Conservation (phyloP, 2,113 vertebrate species). For the Phrynocephalus versicolor region DNA sequence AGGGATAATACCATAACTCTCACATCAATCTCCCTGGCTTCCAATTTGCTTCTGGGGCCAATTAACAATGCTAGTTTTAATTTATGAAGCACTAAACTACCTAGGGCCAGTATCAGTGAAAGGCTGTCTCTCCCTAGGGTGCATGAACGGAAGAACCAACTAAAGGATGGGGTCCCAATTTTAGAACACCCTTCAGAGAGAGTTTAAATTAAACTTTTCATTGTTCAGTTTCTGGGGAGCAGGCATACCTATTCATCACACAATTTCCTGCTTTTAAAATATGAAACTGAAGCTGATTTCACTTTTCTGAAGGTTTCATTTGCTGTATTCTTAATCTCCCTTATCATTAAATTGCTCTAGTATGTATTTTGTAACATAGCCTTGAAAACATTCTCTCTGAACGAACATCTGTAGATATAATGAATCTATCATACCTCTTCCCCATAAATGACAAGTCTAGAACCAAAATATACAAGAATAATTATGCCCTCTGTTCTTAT, state of each 20-base stretch:
- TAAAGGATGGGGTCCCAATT: not conserved
- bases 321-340: not conserved
- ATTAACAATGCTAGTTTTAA: not conserved
- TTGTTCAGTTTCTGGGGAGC: not conserved
- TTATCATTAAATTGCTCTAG: not conserved
- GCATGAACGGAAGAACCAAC: not conserved
- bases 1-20: not conserved
- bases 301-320: not conserved
- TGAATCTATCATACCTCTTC: not conserved
- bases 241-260: not conserved
- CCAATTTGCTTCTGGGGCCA: not conserved
- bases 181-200: not conserved
- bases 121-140: not conserved
- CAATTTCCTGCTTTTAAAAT: not conserved
- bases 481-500: not conserved
- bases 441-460: not conserved
- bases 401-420: too few relatives aligned
- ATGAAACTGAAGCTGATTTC: not conserved
- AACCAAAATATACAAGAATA: not conserved
- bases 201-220: not conserved
- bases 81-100: not conserved
- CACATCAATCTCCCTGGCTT: not conserved
- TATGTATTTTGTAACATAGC: not conserved
- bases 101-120: not conserved
- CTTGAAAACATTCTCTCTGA: not conserved